Conservation (phyloP, 2,888 invertebrate genomes). For the Diplazon laetatorius region DNA sequence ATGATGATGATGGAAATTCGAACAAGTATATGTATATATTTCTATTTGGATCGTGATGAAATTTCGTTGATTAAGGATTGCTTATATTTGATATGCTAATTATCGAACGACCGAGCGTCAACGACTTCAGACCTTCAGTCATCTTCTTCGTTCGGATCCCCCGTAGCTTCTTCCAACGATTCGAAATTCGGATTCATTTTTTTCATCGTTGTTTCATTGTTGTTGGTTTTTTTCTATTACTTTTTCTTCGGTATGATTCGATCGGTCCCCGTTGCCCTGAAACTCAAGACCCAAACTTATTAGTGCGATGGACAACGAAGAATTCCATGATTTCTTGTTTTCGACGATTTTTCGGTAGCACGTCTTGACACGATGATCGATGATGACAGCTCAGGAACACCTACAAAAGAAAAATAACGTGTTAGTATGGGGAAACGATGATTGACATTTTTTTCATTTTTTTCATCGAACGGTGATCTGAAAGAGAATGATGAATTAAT, state of each 20-base stretch:
- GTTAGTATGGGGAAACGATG: slow-evolving; percentile 43
- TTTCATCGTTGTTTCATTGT: slow-evolving; percentile 1
- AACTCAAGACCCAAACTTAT: slow-evolving; percentile 62
- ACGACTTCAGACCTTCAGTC: slow-evolving; percentile 29
- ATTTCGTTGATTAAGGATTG: slow-evolving; percentile 40
- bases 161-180: no score
- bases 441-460: background rate
- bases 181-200: no score
- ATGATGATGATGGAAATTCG: slow-evolving; percentile 49
- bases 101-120: slow-evolving; percentile 26
- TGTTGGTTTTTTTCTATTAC: background rate
- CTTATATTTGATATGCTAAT: no score
- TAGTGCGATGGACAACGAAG: slow-evolving; percentile 9
- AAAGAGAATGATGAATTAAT: background rate
- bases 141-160: slow-evolving; percentile 29
- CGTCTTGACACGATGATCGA: no score
- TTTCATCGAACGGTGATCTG: background rate
- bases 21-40: slow-evolving; percentile 33
- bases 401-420: slow-evolving; percentile 58
- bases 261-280: slow-evolving; percentile 50
- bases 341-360: slow-evolving; percentile 7
- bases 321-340: background rate
- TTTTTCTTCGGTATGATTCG: background rate
- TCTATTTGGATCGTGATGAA: slow-evolving; percentile 40
- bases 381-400: slow-evolving; percentile 32